phyloP scores from a whole-genome alignment of 2,888 invertebrate genomes.

The Spatulosminthurus flaviceps region DNA sequence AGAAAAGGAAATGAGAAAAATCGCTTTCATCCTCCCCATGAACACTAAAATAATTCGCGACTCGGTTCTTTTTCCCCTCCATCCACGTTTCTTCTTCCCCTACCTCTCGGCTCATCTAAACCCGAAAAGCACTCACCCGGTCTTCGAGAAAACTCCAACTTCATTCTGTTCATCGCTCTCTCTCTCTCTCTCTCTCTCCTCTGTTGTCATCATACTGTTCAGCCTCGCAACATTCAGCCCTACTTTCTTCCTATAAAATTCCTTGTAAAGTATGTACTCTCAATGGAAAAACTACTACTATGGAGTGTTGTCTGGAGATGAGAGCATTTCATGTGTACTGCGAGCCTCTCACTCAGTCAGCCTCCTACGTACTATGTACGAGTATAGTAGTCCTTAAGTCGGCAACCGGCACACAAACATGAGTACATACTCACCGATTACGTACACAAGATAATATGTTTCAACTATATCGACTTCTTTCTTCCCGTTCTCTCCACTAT shows the following conservation, averaged over 20 bases:
- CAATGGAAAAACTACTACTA: background rate
- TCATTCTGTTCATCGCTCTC: constrained; percentile 16
- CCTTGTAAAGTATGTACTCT: background rate
- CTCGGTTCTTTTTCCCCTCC: constrained; percentile 33
- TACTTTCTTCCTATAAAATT: constrained; percentile 7
- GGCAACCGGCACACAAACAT: constrained; percentile 2
- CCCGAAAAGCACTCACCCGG: constrained; percentile 37
- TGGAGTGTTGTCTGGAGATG: constrained; percentile 19
- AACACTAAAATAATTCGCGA: constrained; percentile 48
- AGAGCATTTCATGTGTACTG: constrained; percentile 11
- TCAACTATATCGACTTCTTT: constrained; percentile 1
- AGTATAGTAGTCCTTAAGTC: no score
- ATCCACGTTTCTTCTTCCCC: constrained; percentile 2
- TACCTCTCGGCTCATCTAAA: constrained; percentile 29
- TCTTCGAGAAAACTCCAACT: constrained; percentile 38
- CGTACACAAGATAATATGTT: constrained; percentile 28
- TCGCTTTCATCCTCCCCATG: constrained; percentile 43
- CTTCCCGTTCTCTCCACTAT: background rate
- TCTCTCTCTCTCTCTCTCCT: background rate
- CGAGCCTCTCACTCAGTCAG: no score
- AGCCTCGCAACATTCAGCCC: constrained; percentile 18
- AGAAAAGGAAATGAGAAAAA: constrained; percentile 48
- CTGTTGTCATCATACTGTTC: constrained; percentile 23
- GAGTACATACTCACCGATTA: constrained; percentile 19
- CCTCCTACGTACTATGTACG: background rate